Conservation (phyloP, 2,797 vertebrate species). For the Agapornis canus region DNA sequence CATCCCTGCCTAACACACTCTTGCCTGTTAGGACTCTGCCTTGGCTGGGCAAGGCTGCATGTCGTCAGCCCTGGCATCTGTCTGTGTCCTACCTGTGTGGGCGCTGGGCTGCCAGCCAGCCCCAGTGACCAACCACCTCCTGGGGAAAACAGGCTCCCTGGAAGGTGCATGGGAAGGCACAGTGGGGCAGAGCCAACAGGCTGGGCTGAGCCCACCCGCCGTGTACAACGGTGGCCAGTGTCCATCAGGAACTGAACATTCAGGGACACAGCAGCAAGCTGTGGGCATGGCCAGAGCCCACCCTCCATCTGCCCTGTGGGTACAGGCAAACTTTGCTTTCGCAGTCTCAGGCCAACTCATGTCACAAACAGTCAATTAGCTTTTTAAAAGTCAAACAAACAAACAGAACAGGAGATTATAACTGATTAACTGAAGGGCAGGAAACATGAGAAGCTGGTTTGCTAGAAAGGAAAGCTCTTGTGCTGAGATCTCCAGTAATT, state of each 20-base stretch:
- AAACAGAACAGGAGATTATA: neutral
- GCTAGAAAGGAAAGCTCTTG: conserved; percentile 49
- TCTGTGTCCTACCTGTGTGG: accelerated
- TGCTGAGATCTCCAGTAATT: conserved; percentile 31
- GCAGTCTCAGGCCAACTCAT: neutral
- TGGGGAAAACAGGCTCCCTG: neutral
- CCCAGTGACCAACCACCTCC: neutral
- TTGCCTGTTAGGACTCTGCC: neutral
- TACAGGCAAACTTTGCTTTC: neutral
- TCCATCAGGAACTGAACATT: neutral
- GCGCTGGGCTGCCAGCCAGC: accelerated
- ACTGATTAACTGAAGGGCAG: conserved; percentile 27
- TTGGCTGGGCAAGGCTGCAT: neutral
- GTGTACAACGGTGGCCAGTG: accelerated
- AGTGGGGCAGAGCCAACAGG: accelerated
- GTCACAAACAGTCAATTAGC: conserved; percentile 24
- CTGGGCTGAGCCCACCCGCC: neutral
- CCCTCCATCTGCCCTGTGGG: accelerated
- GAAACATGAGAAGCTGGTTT: conserved; percentile 43
- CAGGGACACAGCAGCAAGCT: accelerated
- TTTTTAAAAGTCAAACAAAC: conserved; percentile 27
- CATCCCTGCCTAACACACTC: neutral
- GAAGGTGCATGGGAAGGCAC: neutral
- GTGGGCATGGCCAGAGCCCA: neutral
- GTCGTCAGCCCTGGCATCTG: neutral